Evolutionary conservation across 2,113 vertebrate genomes (phyloP).

Genomic region (Cygnus atratus): DNA sequence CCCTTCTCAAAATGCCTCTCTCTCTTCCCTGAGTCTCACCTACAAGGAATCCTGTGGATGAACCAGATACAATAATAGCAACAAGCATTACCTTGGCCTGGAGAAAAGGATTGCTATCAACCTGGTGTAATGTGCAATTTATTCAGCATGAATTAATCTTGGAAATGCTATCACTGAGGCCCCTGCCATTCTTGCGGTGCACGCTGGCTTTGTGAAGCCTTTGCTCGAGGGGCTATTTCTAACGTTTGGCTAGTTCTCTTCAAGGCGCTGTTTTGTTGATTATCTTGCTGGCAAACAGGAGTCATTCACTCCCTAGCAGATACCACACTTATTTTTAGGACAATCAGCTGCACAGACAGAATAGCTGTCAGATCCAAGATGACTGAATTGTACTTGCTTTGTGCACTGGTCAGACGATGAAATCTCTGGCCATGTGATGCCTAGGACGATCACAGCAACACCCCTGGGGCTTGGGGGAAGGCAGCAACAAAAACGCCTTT

Average conservation of each 20-base stretch:
- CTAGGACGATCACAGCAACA: neutral
- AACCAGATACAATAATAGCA: neutral
- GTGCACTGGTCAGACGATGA: neutral
- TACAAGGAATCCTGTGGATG: neutral
- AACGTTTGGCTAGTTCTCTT: slow-evolving; percentile 44
- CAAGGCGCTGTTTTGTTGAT: neutral
- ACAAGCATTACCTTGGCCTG: neutral
- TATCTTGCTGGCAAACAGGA: slow-evolving; percentile 35
- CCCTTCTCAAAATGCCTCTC: neutral
- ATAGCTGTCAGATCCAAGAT: slow-evolving; percentile 4
- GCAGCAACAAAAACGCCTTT: neutral
- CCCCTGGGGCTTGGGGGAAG: neutral
- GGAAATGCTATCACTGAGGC: slow-evolving; percentile 50
- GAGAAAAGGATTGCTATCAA: neutral
- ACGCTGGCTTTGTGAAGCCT: slow-evolving; percentile 40
- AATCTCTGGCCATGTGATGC: neutral
- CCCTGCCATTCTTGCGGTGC: neutral
- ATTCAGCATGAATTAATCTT: slow-evolving; percentile 41
- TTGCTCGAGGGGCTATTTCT: slow-evolving; percentile 54
- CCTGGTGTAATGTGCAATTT: slow-evolving; percentile 30
- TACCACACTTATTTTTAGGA: neutral
- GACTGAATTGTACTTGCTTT: neutral
- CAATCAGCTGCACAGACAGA: neutral
- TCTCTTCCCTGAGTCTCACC: neutral
- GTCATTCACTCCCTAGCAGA: slow-evolving; percentile 1